These are phyloP conservation scores for Drosophila meridiana DNA, from an alignment of 2,888 invertebrate species.

Conservation along the genomic window DNA sequence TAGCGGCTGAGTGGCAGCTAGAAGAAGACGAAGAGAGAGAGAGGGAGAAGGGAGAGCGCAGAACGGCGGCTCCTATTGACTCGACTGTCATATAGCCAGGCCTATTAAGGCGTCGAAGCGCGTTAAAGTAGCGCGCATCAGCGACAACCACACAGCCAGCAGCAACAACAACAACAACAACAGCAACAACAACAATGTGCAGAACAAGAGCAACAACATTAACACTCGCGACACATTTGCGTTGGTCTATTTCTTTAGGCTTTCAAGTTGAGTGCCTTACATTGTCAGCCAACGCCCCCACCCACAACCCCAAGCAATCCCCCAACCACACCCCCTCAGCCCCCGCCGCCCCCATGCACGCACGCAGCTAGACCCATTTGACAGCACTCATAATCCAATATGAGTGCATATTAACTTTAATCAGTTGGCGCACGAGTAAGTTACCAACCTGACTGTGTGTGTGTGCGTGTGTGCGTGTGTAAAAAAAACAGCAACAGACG, in stretches of 20 bases:
- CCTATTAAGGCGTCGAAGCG: constrained; percentile 64
- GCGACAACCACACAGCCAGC: constrained; percentile 33
- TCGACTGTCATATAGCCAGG: constrained; percentile 48
- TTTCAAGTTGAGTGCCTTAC: constrained; percentile 70
- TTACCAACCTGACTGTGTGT: constrained; percentile 15
- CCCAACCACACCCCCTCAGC: neutral
- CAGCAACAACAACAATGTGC: constrained; percentile 28
- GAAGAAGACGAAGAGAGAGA: neutral
- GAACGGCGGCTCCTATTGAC: constrained; percentile 20
- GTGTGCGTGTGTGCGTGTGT: neutral
- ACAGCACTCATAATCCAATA: constrained; percentile 79
- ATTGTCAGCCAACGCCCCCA: constrained; percentile 29
- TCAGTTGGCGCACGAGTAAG: constrained; percentile 73
- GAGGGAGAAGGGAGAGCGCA: neutral
- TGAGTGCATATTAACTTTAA: constrained; percentile 80
- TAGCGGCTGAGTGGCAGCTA: constrained; percentile 17
- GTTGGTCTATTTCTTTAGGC: constrained; percentile 67
- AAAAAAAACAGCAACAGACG: constrained; percentile 49
- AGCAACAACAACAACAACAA: constrained; percentile 30
- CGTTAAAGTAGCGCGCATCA: constrained; percentile 47
- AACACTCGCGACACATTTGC: constrained; percentile 50
- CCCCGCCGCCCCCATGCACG: constrained; percentile 26
- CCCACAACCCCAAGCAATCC: neutral
- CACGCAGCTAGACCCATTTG: constrained; percentile 58
- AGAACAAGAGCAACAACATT: constrained; percentile 29